Evolutionary conservation across 2,888 invertebrate genomes (phyloP), one percentile per base, ranked within the genome.

Genomic region (Phlogophora meticulosa): DNA sequence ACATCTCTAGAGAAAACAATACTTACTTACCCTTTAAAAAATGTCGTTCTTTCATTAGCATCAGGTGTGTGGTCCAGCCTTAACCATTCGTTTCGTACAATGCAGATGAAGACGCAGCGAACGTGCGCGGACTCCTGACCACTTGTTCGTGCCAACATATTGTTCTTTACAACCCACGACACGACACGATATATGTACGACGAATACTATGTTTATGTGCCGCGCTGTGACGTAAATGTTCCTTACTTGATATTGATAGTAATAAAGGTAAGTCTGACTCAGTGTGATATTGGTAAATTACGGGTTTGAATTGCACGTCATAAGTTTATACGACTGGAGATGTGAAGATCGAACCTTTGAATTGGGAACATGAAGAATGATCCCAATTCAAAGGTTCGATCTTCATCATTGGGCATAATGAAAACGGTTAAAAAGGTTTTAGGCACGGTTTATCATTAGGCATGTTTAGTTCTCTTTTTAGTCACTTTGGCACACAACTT

Each of bases 141-240:
- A 55, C 72, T 84, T 77, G 83, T 84, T 85, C 86, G 80, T 82
- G 85, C 81, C 81, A 84, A 85, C 80, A 85, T 87, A 88, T 88
- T 88, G 87, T 87, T 84, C 82, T 78, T 82, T 79, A 80, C 80
- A 80, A 84, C 83, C 84, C 83, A 81, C 85, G 84, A 85, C 88
- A 85, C 83, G 83, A 68, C 60, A 60, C 62, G 56, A 60, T 67
- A 61, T 78, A 78, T 55, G 66, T 38, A 45, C 43, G 34, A 45
- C 43, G 34, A 34, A 56, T 84, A 79, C 83, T 76, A 84, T 87
- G 86, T 88, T 88, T 88, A 90, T 91, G 89, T 85, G 82, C 87
- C 87, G 86, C 71, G 49, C 73, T 76, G 78, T 83, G 86, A 87
- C 85, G 77, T 85, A 85, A 86, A 88, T 87, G 84, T 79, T 82